Evolutionary conservation across 2,113 vertebrate genomes (phyloP).

Genomic region (Noturus placidus): DNA sequence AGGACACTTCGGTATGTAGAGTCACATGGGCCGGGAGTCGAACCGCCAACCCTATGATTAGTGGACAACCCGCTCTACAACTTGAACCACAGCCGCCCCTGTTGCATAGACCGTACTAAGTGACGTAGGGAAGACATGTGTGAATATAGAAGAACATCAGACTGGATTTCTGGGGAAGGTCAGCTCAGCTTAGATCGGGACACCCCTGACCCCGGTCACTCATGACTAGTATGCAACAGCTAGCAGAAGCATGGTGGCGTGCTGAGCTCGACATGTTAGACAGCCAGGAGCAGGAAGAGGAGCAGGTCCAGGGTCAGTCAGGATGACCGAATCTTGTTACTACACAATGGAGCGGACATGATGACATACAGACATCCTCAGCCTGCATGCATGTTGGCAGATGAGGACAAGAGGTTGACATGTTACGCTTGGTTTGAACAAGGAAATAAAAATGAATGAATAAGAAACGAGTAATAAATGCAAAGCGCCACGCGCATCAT

Average conservation of each 20-base stretch:
- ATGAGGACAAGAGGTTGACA: conserved; percentile 38
- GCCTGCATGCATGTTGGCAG: conserved; percentile 1
- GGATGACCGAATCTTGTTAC: conserved; percentile 40
- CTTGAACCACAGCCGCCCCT: too few relatives aligned
- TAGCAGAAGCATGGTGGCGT: neutral
- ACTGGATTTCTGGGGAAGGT: too few relatives aligned
- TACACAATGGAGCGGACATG: conserved; percentile 34
- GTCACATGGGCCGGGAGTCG: too few relatives aligned
- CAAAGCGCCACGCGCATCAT: conserved; percentile 70
- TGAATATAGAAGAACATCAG: neutral
- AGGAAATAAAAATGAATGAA: conserved; percentile 56
- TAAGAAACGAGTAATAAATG: conserved; percentile 60
- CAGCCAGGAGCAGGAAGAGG: conserved; percentile 47
- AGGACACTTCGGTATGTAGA: too few relatives aligned
- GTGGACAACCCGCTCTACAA: too few relatives aligned
- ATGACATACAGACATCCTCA: conserved; percentile 8
- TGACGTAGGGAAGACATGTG: conserved; percentile 65
- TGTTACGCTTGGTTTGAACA: conserved; percentile 54
- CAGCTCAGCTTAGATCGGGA: neutral
- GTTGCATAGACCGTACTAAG: conserved; percentile 63
- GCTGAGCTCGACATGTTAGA: conserved; percentile 46
- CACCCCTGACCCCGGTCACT: conserved; percentile 35
- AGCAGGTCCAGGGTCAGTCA: conserved; percentile 38
- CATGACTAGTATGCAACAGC: conserved; percentile 1
- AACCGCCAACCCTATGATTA: too few relatives aligned